Evolutionary conservation across 2,888 invertebrate species (phyloP), one percentile per base, ranked within the genome.

Genomic region (Leptothorax acervorum): DNA sequence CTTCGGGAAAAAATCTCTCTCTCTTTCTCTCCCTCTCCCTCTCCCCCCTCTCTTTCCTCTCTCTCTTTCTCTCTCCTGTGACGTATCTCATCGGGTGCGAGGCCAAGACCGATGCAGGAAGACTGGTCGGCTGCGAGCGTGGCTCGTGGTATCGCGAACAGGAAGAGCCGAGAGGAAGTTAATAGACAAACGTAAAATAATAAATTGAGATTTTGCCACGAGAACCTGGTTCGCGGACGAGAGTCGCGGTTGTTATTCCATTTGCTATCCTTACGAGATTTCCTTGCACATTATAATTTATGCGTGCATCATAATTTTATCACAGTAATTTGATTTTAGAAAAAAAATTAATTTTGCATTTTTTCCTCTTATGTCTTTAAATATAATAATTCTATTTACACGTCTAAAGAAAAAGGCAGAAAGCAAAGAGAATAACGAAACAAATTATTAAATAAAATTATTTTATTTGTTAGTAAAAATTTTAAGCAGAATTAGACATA

Each of bases 61-160:
- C 71, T 63, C 31, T 51, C 68, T 65, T 39, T 39, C 42, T 65
- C 66, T 55, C n/a, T 73, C 85, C 68, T 82, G 81, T 87, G 83
- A 76, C 85, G 87, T 90, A 89, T 92, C 90, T 90, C 90, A 92
- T 92, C 91, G 92, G 42, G 90, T 85, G 86, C 89, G 86, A 84
- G 83, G 68, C 86, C 74, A 66, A 73, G 83, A 62, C 85, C 82
- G 31, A 85, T 68, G 65, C 75, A 75, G 85, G 85, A 87, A 68
- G 53, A 88, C 86, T 89, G 87, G 86, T 86, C 86, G 85, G 70
- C 55, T 35, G 42, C n/a, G 71, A 60, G 82, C 51, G 55, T 75
- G 48, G 85, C 84, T 87, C 74, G 87, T 84, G 85, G 53, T 82
- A 88, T 86, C 73, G 85, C 90, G 89, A 88, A 85, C 87, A 83